phyloP scores from a whole-genome alignment of 2,113 vertebrate species.

The Pelusios castaneus region DNA sequence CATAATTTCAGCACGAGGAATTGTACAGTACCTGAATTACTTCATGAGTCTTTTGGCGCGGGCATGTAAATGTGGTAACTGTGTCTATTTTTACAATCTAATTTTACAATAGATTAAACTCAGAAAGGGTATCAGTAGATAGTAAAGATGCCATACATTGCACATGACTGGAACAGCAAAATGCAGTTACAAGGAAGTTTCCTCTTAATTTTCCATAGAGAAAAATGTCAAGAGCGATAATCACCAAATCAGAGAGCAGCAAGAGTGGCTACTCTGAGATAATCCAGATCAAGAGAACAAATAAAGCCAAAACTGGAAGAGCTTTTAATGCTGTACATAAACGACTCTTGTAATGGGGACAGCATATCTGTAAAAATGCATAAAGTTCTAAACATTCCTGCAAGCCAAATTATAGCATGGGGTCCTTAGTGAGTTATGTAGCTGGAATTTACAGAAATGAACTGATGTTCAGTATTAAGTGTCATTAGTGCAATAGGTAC shows the following conservation, averaged over 20 bases:
- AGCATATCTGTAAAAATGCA: conserved; percentile 50
- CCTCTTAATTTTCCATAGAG: conserved; percentile 13
- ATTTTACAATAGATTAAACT: conserved; percentile 81
- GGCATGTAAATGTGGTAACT: conserved; percentile 63
- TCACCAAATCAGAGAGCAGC: conserved; percentile 6
- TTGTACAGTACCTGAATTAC: conserved; percentile 54
- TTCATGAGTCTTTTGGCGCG: conserved; percentile 37
- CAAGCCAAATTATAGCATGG: not conserved
- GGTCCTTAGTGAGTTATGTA: conserved; percentile 26
- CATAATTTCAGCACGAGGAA: conserved; percentile 53
- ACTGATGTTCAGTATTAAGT: conserved; percentile 32
- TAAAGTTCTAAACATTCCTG: conserved; percentile 29
- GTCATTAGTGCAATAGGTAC: conserved; percentile 37
- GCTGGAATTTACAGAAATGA: conserved; percentile 1
- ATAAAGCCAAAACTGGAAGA: not conserved
- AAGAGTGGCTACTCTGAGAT: conserved; percentile 38
- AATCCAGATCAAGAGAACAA: conserved; percentile 36
- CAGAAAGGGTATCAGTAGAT: conserved; percentile 58
- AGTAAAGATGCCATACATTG: conserved; percentile 33
- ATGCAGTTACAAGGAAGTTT: conserved; percentile 46
- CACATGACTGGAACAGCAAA: conserved; percentile 46
- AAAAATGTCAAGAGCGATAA: conserved; percentile 64
- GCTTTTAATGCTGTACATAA: conserved; percentile 31
- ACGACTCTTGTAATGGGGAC: conserved; percentile 41
- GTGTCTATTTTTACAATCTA: conserved; percentile 74